Percentiles rank a stretch among this genome's conserved stretches.
These are phyloP conservation scores for Conger conger DNA, from an alignment of 2,113 vertebrate species.

Conservation along the genomic window DNA sequence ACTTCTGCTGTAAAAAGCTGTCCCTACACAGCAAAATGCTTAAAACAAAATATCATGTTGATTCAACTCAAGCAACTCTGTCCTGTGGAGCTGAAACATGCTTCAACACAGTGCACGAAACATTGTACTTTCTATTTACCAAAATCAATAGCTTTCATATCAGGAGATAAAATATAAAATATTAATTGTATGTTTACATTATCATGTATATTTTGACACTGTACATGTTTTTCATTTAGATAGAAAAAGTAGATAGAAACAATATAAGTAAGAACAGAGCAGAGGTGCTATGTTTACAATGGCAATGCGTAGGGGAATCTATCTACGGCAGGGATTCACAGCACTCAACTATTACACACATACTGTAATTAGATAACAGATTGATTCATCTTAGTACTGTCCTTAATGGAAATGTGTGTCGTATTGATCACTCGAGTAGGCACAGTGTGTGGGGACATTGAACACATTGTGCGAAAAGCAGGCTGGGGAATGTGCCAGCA, in stretches of 20 bases:
- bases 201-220: background rate
- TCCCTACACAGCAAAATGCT: too few relatives aligned
- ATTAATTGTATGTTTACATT: background rate
- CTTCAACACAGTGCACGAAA: too few relatives aligned
- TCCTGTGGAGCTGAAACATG: too few relatives aligned
- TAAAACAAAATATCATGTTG: too few relatives aligned
- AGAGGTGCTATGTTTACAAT: background rate
- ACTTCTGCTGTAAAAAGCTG: background rate
- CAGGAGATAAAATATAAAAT: background rate
- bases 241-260: background rate
- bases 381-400: background rate
- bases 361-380: background rate
- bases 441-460: background rate
- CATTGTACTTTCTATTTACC: background rate
- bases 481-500: background rate
- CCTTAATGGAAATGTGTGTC: background rate
- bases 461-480: background rate
- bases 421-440: background rate
- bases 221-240: too few relatives aligned
- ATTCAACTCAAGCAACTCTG: too few relatives aligned
- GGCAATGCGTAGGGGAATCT: background rate
- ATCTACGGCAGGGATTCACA: background rate
- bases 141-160: background rate
- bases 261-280: background rate
- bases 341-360: background rate